Evolutionary conservation across 2,888 invertebrate genomes (phyloP).

Genomic region (Tolmerus cingulatus): DNA sequence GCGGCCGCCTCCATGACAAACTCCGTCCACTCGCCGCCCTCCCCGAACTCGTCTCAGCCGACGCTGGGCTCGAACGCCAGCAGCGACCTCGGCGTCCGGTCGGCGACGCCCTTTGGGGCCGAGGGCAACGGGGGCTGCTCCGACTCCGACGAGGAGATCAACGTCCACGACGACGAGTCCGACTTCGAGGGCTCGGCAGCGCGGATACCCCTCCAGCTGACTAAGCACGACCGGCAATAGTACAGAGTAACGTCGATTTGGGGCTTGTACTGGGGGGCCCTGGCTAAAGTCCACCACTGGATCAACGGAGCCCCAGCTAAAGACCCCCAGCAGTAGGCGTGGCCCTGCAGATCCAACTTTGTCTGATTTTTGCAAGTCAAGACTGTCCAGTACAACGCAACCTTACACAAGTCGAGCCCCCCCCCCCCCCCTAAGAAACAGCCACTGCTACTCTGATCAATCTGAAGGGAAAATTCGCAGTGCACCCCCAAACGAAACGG

Average conservation of each 20-base stretch:
- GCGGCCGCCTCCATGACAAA: conserved; percentile 51
- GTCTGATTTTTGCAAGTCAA: neutral
- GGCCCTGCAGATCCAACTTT: neutral
- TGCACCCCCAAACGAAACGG: neutral
- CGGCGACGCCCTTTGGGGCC: neutral
- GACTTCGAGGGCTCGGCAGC: conserved; percentile 63
- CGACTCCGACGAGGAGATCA: conserved; percentile 76
- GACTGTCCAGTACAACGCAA: neutral
- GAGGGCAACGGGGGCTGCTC: conserved; percentile 54
- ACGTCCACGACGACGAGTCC: conserved; percentile 79
- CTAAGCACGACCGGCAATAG: conserved; percentile 58
- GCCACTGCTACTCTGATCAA: neutral
- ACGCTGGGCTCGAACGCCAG: neutral
- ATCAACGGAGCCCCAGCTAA: neutral
- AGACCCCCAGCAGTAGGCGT: neutral
- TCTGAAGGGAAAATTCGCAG: neutral
- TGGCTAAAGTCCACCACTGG: neutral
- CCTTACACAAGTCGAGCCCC: neutral
- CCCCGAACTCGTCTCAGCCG: conserved; percentile 32
- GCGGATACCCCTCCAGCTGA: conserved; percentile 58
- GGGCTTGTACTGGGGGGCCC: neutral
- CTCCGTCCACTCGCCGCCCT: conserved; percentile 5
- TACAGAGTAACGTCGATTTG: neutral
- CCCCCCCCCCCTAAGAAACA: neutral
- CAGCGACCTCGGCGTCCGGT: neutral